Conservation (phyloP, 2,797 vertebrate species). For the Halcyon leucocephala region DNA sequence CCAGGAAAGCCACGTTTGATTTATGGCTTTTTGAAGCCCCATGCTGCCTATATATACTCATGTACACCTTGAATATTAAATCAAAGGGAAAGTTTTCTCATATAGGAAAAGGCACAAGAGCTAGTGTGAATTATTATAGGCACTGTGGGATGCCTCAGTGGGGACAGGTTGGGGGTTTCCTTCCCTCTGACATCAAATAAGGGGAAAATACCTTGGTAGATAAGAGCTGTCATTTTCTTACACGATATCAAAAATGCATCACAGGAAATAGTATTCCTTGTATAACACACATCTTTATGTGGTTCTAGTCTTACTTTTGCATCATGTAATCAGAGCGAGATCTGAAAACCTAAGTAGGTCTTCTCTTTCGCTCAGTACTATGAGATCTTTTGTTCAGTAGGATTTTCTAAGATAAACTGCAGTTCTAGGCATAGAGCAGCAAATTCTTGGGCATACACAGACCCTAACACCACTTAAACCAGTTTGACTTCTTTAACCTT, state of each 20-base stretch:
- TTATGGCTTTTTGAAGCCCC: not conserved
- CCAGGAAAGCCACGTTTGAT: not conserved
- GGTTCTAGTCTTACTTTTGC: constrained; percentile 21
- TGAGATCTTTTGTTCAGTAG: not conserved
- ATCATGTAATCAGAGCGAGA: not conserved
- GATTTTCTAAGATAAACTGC: not conserved
- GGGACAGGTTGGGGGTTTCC: constrained; percentile 63
- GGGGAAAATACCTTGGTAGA: constrained; percentile 68
- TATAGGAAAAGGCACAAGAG: constrained; percentile 34
- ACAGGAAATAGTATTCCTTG: constrained; percentile 67
- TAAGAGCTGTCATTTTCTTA: constrained; percentile 43
- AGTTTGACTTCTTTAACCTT: not conserved
- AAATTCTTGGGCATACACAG: not conserved
- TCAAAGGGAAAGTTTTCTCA: constrained; percentile 67
- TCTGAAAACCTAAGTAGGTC: not conserved
- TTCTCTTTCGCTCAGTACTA: not conserved
- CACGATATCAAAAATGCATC: constrained; percentile 26
- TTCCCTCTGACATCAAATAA: constrained; percentile 60
- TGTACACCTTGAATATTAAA: constrained; percentile 35
- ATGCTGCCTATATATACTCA: constrained; percentile 53
- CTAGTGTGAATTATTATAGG: not conserved
- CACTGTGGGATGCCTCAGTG: constrained; percentile 50
- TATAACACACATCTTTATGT: not conserved
- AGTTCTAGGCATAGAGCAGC: not conserved
- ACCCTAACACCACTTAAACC: not conserved